Base-by-base conservation (phyloP, 2,888 invertebrate genomes). In the Rhabditophanes sp. region DNA sequence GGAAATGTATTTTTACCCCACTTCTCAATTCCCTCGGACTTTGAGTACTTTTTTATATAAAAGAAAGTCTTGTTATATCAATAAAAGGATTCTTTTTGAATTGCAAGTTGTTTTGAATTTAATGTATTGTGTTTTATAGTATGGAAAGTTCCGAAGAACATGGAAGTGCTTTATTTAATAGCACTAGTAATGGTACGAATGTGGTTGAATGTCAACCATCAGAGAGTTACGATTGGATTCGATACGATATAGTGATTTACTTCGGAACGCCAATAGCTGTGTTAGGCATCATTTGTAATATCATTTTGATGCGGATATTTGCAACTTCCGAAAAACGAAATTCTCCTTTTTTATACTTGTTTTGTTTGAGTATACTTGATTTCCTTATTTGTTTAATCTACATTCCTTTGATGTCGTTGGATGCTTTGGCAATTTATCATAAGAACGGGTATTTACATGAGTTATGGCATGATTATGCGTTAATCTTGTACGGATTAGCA, bases 371-470 rank as follows among this genome's bases (percentile, higher is more conserved):
- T 4, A 39, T 47, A 29, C 34, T 52, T 17, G 56, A 56, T 35
- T 30, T 50, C 3, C 30, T 53, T n/a, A 56, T 56, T 39, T 54
- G 54, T 30, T 38, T 51, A n/a, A 42, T 54, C 28, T 56, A 56
- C 43, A 39, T 56, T n/a, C 56, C 56, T 2, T 50, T 56, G 21
- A 56, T 56, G 41, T 53, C 56, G 1, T 47, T 51, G 11, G 56
- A 56, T 31, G 54, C 55, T 6, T 30, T 56, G 4, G 50, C 53
- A 12, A 49, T 56, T 21, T 53, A 53, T 38, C 40, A 47, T 27
- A 33, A 48, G 26, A 41, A 48, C 20, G 47, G 46, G 27, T 34
- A 45, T 21, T 41, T 56, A 6, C 48, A 53, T 23, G 46, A 54
- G 22, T 16, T 54, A 12, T 56, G 56, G 56, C 53, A 56, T 35